Base-by-base conservation (phyloP, 2,113 vertebrate genomes). In the Rhadina sibilatrix region DNA sequence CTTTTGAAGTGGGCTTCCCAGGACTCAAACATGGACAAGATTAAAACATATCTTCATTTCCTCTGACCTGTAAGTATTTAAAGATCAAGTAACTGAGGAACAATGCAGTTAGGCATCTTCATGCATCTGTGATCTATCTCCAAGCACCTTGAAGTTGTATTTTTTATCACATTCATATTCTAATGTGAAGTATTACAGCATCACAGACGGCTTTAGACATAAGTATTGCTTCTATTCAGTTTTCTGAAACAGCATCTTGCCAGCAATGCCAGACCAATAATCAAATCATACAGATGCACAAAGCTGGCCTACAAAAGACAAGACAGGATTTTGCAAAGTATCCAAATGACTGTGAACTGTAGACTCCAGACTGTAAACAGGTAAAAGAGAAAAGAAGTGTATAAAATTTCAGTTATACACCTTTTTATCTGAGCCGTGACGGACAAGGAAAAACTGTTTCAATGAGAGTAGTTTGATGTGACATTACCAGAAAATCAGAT, bases 1-100 rank as follows among this genome's bases (percentile, higher is more conserved):
- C 86, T 60, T 93, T 97, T 98, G 97, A 98, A 98, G 94, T 47
- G 27, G 35, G 44, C 72, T 94, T 97, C 87, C 56, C 79, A 74
- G n/a, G 72, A 93, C 49, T 76, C 82, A 69, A 93, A 86, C 25
- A 65, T 8, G 47, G 66, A 92, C 65, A 90, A 88, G 87, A 71
- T 27, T 78, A 64, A 92, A 85, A 79, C 25, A 42, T 15, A 61
- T 71, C 64, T 83, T 88, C 57, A 42, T 85, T 80, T 74, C 82
- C 70, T 85, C 31, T 61, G 57, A 75, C n/a, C 27, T 78, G 1
- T 16, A 91, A 60, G 12, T 69, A 75, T 57, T 87, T 74, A 65
- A 95, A 92, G 31, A 93, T 52, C 47, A 90, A 74, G 44, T 38
- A 88, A 18, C 17, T 17, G 33, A 90, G 37, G 21, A 82, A 57